Base-by-base conservation (phyloP, 2,113 vertebrate genomes). In the Cyanoramphus novaezelandiae region DNA sequence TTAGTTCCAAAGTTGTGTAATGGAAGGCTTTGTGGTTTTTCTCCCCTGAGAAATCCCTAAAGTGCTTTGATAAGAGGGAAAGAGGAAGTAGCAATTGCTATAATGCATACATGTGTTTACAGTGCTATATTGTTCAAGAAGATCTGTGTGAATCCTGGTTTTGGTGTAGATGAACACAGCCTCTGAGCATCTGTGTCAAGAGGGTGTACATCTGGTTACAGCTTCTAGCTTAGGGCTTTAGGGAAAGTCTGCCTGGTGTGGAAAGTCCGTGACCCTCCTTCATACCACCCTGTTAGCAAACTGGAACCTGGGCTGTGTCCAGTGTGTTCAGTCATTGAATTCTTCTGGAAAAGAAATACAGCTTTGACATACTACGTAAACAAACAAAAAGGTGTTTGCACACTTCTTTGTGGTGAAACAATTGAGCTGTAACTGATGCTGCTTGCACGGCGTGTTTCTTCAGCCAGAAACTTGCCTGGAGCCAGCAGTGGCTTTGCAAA, bases 341-440 rank as follows among this genome's bases (percentile, higher is more conserved):
- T 71, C 43, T 87, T 84, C 70, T 95, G 86, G 77, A 89, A 82
- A 57, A 92, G 50, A 78, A 84, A 62, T 2, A 52, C 14, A 28
- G 65, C 77, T 93, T 92, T 95, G 88, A 84, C 24, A 14, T 87
- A 20, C 41, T 89, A 2, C 55, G 57, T 91, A 91, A 93, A 89
- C 50, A 96, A 76, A 79, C 60, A 91, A 50, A 75, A 85, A 91
- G 67, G 89, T 91, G 65, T 95, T 96, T 92, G 74, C 84, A 79
- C 31, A 41, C 84, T 79, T 75, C 87, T 93, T 86, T 92, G 81
- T 87, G 91, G 86, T 75, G 89, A 91, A 95, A 93, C 91, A 93
- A 79, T 91, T 71, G 86, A 79, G 81, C 86, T 96, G 93, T 91
- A 96, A 96, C 93, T 60, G 94, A 91, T 92, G 86, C 88, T 94